phyloP scores from a whole-genome alignment of 2,797 vertebrate species.

The Malurus leucopterus region DNA sequence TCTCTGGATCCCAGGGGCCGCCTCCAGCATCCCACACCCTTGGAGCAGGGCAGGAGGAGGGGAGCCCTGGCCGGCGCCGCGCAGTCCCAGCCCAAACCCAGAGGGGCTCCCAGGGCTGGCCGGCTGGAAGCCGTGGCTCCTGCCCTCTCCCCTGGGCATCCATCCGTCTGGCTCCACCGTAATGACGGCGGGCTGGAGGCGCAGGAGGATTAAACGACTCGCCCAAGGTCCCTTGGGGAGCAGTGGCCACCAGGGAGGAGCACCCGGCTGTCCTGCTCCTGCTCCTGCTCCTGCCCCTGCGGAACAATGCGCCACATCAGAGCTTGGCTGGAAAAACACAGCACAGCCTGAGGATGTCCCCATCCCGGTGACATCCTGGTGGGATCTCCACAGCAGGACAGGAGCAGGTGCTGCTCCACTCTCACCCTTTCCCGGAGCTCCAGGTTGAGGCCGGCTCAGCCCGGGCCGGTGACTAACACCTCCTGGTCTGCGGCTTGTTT shows the following conservation, averaged over 20 bases:
- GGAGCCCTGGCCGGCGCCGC: fast-evolving
- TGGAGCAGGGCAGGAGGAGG: not conserved
- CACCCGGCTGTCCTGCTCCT: not conserved
- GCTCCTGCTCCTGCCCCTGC: not conserved
- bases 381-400: fast-evolving
- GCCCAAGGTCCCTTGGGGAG: not conserved
- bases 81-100: not conserved
- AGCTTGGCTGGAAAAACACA: not conserved
- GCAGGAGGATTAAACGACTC: not conserved
- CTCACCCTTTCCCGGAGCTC: fast-evolving
- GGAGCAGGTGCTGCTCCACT: not conserved
- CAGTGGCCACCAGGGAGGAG: not conserved
- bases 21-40: not conserved
- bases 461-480: not conserved
- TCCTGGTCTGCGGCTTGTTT: not conserved
- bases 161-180: not conserved
- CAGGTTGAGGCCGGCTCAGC: not conserved
- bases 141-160: slow-evolving; percentile 25
- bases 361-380: fast-evolving
- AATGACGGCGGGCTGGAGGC: not conserved
- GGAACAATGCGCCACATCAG: not conserved
- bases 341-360: fast-evolving
- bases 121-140: not conserved
- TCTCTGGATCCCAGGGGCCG: not conserved
- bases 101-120: not conserved